These are phyloP conservation scores for Emydoidea blandingii DNA, from an alignment of 2,797 vertebrate species.

Conservation along the genomic window DNA sequence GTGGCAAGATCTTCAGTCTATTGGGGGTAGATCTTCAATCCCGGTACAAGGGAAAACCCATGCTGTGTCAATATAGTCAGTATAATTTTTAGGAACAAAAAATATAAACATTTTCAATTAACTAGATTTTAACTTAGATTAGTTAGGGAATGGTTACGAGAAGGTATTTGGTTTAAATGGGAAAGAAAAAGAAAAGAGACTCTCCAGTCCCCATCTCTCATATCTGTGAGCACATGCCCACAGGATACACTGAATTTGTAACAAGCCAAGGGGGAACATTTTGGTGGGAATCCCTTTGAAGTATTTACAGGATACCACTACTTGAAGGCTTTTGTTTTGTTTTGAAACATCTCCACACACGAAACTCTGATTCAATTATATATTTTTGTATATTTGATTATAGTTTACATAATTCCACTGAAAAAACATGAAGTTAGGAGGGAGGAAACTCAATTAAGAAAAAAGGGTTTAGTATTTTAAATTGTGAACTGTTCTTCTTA, in stretches of 20 bases:
- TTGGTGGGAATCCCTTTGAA: background rate
- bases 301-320: background rate
- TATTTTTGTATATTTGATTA: background rate
- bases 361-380: background rate
- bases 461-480: background rate
- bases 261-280: fast-evolving
- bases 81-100: background rate
- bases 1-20: background rate
- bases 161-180: background rate
- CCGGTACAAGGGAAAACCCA: background rate
- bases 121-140: background rate
- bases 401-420: background rate
- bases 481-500: background rate
- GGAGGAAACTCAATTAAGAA: background rate
- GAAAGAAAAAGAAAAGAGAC: fast-evolving
- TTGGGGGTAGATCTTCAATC: background rate
- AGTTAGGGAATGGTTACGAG: background rate
- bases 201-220: background rate
- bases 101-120: background rate
- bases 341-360: background rate
- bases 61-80: background rate
- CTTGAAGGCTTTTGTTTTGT: background rate
- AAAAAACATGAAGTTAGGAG: background rate
- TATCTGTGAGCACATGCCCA: background rate
- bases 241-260: fast-evolving